Base-by-base conservation (phyloP, 2,888 invertebrate species). In the Hydrotaea diabolus region DNA sequence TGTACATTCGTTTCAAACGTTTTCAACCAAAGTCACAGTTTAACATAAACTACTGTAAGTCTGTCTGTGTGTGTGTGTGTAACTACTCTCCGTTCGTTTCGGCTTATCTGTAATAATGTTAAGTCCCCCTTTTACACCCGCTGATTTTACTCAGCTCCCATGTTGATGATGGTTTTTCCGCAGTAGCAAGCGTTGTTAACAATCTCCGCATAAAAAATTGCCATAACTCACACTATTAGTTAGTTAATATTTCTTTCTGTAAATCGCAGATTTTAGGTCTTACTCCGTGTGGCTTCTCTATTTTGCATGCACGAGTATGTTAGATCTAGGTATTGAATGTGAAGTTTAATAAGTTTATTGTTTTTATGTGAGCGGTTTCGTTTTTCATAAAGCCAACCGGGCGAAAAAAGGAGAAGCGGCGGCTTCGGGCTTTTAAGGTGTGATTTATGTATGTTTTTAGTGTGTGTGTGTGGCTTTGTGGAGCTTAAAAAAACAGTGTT, bases 191-290 rank as follows among this genome's bases (percentile, higher is more conserved):
- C 7, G 31, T 31, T 84, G 75, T 77, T 79, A 81, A 79, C 78
- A 81, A 66, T 73, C 23, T 26, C 17, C 9, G 19, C 55, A 66
- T 55, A 77, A 83, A 72, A 80, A 72, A 66, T 55, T 78, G 64
- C 36, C 69, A 55, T 64, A 74, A 74, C 69, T 82, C 64, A 82
- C 82, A 80, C 82, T 62, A 69, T 46, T 59, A 59, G 59, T 59
- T 59, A 15, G 59, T 59, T 23, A 23, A 26, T 59, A 59, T 26
- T 59, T 26, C 23, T 59, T 21, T 1, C 55, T 17, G n/a, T n/a
- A n/a, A n/a, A n/a, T n/a, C n/a, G n/a, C n/a, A n/a, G n/a, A n/a
- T n/a, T n/a, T n/a, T n/a, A n/a, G n/a, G n/a, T n/a, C 31, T 31
- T 7, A 31, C 31, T 7, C 31, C 31, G 7, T 7, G 31, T 31